These are phyloP conservation scores for Cactoblastis cactorum DNA, from an alignment of 2,888 invertebrate species.

Conservation along the genomic window DNA sequence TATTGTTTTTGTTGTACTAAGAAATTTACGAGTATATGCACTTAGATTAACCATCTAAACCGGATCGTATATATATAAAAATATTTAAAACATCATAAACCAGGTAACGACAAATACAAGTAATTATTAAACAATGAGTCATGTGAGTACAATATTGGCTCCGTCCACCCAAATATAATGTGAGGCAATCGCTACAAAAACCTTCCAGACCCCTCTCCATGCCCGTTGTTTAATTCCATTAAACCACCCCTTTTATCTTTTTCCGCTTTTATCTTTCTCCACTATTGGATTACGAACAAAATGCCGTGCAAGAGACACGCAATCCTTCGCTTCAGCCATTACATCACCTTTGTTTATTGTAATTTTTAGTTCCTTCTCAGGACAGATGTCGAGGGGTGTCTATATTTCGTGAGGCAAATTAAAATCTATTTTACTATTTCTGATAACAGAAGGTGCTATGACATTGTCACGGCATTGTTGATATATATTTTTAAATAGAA, in stretches of 20 bases:
- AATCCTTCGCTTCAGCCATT: slow-evolving; percentile 58
- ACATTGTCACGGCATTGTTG: no score
- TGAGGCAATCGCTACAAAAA: slow-evolving; percentile 53
- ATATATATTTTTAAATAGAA: no score
- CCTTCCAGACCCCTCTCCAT: slow-evolving; percentile 34
- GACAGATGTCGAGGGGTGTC: slow-evolving; percentile 28
- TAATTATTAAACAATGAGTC: slow-evolving; percentile 8
- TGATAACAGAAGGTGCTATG: background rate
- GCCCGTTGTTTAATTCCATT: slow-evolving; percentile 73
- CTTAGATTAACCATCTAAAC: no score
- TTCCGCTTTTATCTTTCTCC: slow-evolving; percentile 69
- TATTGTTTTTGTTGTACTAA: no score
- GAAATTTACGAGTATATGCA: no score
- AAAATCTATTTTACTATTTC: background rate
- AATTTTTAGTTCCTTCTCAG: slow-evolving; percentile 33
- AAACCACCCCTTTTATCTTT: slow-evolving; percentile 77
- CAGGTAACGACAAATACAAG: background rate
- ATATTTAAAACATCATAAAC: background rate
- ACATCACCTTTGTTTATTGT: slow-evolving; percentile 52
- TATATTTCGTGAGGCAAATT: background rate
- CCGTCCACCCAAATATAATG: slow-evolving; percentile 28
- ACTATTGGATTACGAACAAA: slow-evolving; percentile 75
- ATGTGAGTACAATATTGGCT: background rate
- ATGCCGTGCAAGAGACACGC: slow-evolving; percentile 71
- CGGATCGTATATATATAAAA: background rate